phyloP scores from a whole-genome alignment of 1,140 invertebrate genomes.

The Drosophila cardini region DNA sequence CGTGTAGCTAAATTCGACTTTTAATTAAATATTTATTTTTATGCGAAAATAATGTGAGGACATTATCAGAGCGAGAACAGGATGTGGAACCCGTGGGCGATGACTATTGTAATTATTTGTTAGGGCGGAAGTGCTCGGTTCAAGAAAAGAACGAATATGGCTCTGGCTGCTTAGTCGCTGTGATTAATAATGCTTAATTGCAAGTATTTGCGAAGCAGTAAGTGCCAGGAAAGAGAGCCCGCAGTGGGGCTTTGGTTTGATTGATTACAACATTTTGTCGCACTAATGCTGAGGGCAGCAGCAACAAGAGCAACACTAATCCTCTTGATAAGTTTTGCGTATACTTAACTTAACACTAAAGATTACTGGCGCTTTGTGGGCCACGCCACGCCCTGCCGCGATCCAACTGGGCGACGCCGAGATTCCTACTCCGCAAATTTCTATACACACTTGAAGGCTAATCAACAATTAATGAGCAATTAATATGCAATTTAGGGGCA shows the following conservation, averaged over 20 bases:
- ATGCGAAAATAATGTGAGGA: constrained; percentile 70
- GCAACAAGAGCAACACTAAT: constrained; percentile 43
- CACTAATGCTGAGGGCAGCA: constrained; percentile 56
- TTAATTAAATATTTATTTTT: constrained; percentile 82
- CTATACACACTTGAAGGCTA: constrained; percentile 62
- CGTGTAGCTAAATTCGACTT: constrained; percentile 45
- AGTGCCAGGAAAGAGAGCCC: constrained; percentile 7
- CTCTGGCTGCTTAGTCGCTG: constrained; percentile 65
- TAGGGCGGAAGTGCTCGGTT: constrained; percentile 64
- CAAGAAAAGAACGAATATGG: constrained; percentile 33
- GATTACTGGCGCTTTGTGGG: constrained; percentile 56
- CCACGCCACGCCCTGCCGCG: constrained; percentile 12
- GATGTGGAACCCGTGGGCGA: constrained; percentile 47
- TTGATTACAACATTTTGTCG: constrained; percentile 82
- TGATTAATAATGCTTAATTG: constrained; percentile 83
- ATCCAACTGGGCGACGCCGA: constrained; percentile 15
- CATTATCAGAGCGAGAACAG: constrained; percentile 55
- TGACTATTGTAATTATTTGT: constrained; percentile 81
- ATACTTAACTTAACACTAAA: constrained; percentile 63
- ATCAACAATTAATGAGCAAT: constrained; percentile 83
- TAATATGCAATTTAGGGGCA: constrained; percentile 75
- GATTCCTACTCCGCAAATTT: constrained; percentile 40
- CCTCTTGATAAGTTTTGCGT: constrained; percentile 64
- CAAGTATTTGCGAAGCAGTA: constrained; percentile 70
- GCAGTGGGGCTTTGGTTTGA: constrained; percentile 51